A percentile compares a stretch with the other conserved stretches of the same genome.
These are phyloP conservation scores for Phalacrocorax aristotelis DNA, from an alignment of 2,113 vertebrate genomes.

Conservation along the genomic window DNA sequence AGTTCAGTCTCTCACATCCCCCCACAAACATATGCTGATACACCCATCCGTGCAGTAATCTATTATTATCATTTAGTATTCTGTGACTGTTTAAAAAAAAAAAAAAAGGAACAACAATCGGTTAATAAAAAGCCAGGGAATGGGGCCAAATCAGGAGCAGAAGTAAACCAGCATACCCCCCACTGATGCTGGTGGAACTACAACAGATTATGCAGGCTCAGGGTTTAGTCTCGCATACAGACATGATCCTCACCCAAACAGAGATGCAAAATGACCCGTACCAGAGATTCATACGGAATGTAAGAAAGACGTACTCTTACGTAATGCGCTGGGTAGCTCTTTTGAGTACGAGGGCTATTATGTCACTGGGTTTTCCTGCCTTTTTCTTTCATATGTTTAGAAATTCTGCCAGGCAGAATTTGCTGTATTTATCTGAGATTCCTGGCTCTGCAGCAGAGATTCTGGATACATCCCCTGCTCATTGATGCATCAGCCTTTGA, in stretches of 20 bases:
- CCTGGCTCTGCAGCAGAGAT: neutral
- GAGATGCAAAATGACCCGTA: neutral
- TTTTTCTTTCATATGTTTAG: neutral
- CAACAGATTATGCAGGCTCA: neutral
- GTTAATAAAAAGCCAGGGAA: neutral
- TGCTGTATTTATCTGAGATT: neutral
- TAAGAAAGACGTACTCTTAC: accelerated
- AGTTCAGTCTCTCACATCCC: conserved; percentile 45
- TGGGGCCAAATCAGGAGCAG: neutral
- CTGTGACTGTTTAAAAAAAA: neutral
- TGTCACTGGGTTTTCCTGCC: accelerated
- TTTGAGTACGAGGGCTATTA: neutral
- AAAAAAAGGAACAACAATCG: neutral
- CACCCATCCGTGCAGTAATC: neutral
- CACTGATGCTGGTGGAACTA: neutral
- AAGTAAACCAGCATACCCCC: neutral
- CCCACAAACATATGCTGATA: conserved; percentile 34
- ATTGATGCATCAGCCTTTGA: neutral
- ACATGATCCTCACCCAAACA: neutral
- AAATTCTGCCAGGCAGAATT: neutral
- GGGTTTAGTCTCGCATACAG: neutral
- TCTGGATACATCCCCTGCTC: neutral
- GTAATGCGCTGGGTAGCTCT: neutral
- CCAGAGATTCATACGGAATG: neutral
- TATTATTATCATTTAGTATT: conserved; percentile 27